phyloP scores from a whole-genome alignment of 2,888 invertebrate species.

The Hermaeophaga mercurialis region DNA sequence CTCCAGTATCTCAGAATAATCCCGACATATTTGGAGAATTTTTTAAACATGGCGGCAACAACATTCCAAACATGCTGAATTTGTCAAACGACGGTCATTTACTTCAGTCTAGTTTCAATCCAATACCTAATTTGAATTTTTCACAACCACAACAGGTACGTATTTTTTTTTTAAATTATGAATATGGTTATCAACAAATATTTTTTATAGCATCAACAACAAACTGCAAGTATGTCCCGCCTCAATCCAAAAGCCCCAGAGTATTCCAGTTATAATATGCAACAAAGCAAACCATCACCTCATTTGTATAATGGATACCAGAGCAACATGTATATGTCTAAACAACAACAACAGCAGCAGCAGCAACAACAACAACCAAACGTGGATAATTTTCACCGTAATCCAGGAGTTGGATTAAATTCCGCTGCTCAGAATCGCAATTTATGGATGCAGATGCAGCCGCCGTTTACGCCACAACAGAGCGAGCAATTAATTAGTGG shows the following conservation, averaged over 20 bases:
- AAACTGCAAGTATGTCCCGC: slow-evolving; percentile 58
- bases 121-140: slow-evolving; percentile 48
- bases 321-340: slow-evolving; percentile 41
- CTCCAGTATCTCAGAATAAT: slow-evolving; percentile 39
- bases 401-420: slow-evolving; percentile 13
- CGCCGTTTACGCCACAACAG: slow-evolving; percentile 49
- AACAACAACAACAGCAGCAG: slow-evolving; percentile 27
- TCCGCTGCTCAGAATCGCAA: slow-evolving; percentile 42
- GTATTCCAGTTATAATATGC: slow-evolving; percentile 64
- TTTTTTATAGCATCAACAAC: slow-evolving; percentile 29
- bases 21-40: slow-evolving; percentile 36
- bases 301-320: slow-evolving; percentile 46
- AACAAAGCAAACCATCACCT: slow-evolving; percentile 43
- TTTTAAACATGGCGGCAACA: slow-evolving; percentile 46
- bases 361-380: slow-evolving; percentile 26
- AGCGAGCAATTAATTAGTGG: slow-evolving; percentile 52
- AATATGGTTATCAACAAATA: background rate
- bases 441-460: slow-evolving; percentile 52
- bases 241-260: slow-evolving; percentile 83
- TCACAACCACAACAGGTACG: slow-evolving; percentile 47
- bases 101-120: slow-evolving; percentile 51
- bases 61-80: slow-evolving; percentile 57
- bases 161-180: background rate
- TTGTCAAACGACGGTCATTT: slow-evolving; percentile 54
- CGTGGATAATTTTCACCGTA: slow-evolving; percentile 30